phyloP scores from a whole-genome alignment of 2,888 invertebrate species.

The Drosophila longiperda region DNA sequence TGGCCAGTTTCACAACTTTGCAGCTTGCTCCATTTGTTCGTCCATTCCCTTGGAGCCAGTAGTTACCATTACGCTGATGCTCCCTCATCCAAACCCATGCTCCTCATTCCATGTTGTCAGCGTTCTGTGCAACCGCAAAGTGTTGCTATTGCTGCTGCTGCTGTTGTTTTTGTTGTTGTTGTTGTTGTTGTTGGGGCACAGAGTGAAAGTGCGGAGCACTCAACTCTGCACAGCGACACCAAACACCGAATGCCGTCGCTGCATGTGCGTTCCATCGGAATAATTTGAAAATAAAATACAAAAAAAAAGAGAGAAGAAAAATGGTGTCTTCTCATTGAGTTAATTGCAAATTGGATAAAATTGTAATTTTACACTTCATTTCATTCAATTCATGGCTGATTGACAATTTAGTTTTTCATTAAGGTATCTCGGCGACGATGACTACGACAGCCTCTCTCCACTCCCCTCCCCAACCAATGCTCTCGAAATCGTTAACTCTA shows the following conservation, averaged over 20 bases:
- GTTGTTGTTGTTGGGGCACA: constrained; percentile 27
- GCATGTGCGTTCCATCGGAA: constrained; percentile 77
- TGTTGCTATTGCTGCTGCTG: constrained; percentile 19
- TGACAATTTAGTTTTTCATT: constrained; percentile 84
- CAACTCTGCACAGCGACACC: constrained; percentile 32
- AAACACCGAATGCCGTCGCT: constrained; percentile 36
- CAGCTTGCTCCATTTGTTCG: constrained; percentile 38
- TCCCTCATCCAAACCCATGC: too few relatives aligned
- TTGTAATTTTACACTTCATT: constrained; percentile 84
- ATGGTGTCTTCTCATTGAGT: constrained; percentile 78
- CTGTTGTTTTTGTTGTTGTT: constrained; percentile 13
- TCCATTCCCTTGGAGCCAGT: constrained; percentile 15
- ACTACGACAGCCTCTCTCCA: not conserved
- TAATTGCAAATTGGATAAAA: constrained; percentile 84
- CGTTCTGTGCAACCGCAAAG: constrained; percentile 55
- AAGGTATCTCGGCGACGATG: constrained; percentile 51
- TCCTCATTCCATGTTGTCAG: constrained; percentile 45
- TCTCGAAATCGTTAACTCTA: constrained; percentile 27
- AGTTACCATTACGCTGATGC: constrained; percentile 13
- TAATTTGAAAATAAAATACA: constrained; percentile 74
- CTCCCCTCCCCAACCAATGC: not conserved
- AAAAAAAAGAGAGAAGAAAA: constrained; percentile 26
- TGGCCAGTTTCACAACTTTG: constrained; percentile 23
- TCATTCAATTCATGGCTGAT: constrained; percentile 83
- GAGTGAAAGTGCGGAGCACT: constrained; percentile 60